Conservation (phyloP, 2,888 invertebrate species). For the Meiosimyza platycephala region DNA sequence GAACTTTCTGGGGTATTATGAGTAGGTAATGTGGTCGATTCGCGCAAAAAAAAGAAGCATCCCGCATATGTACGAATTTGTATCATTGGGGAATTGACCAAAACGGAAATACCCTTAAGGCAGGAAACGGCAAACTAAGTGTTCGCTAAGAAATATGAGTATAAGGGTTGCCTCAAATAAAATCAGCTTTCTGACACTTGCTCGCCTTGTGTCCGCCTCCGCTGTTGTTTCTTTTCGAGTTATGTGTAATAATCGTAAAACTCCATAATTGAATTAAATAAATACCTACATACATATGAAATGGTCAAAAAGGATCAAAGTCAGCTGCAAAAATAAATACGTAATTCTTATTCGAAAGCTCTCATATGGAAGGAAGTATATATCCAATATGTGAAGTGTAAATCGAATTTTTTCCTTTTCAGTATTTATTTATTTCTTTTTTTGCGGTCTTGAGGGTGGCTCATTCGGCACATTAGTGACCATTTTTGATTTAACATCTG, state of each 20-base stretch:
- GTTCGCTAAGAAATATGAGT: conserved; percentile 22
- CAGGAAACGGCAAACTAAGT: neutral
- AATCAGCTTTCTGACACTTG: neutral
- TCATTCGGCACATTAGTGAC: neutral
- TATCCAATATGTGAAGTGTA: conserved; percentile 1
- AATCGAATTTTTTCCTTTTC: conserved; percentile 8
- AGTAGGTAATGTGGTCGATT: no score
- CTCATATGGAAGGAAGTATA: no score
- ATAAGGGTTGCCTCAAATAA: conserved; percentile 27
- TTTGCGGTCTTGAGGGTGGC: neutral
- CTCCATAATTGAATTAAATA: conserved; percentile 65
- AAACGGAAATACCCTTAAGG: neutral
- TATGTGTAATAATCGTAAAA: conserved; percentile 64
- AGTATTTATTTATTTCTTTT: neutral
- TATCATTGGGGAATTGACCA: conserved; percentile 10
- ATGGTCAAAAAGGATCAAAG: conserved; percentile 41
- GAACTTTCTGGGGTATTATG: no score
- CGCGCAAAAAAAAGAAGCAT: no score
- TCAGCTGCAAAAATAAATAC: conserved; percentile 59
- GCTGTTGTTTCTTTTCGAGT: neutral
- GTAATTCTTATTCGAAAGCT: no score
- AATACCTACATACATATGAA: conserved; percentile 54
- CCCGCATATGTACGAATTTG: neutral
- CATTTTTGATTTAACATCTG: conserved; percentile 6
- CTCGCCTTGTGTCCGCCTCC: neutral